Percentiles rank a stretch among this genome's conserved stretches.
Conservation (phyloP, 2,888 invertebrate species). For the Ptychoptera contaminata region DNA sequence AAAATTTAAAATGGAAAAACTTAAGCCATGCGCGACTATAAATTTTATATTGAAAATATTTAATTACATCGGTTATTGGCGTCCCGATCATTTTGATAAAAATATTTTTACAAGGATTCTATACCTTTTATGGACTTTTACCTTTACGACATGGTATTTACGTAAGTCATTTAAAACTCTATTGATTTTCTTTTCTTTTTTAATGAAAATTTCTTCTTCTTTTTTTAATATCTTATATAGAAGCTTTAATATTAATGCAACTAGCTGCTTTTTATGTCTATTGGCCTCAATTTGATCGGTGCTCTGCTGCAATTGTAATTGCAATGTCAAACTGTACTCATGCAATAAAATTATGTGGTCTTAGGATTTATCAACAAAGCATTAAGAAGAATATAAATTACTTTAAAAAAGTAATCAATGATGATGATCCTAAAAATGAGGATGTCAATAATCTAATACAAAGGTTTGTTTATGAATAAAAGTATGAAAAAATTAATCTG, state of each 20-base stretch:
- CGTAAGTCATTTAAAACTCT: too few relatives aligned
- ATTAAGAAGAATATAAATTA: neutral
- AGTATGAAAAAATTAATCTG: neutral
- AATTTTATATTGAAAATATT: neutral
- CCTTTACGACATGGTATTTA: conserved; percentile 1
- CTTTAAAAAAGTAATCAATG: neutral
- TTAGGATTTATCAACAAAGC: neutral
- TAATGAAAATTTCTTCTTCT: too few relatives aligned
- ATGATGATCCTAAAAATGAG: conserved; percentile 1
- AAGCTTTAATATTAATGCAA: neutral
- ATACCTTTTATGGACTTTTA: neutral
- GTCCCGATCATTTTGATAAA: neutral
- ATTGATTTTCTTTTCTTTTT: too few relatives aligned
- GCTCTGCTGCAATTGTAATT: neutral
- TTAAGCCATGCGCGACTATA: too few relatives aligned
- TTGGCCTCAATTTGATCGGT: neutral
- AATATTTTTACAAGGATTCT: neutral
- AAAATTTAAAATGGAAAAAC: too few relatives aligned
- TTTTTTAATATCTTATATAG: too few relatives aligned
- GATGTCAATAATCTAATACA: neutral
- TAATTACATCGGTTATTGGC: conserved; percentile 1
- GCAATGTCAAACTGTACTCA: neutral
- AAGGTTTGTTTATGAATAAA: neutral
- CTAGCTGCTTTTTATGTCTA: neutral
- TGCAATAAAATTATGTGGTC: neutral